These are phyloP conservation scores for Bombycilla garrulus DNA, from an alignment of 2,113 vertebrate genomes.

Conservation along the genomic window DNA sequence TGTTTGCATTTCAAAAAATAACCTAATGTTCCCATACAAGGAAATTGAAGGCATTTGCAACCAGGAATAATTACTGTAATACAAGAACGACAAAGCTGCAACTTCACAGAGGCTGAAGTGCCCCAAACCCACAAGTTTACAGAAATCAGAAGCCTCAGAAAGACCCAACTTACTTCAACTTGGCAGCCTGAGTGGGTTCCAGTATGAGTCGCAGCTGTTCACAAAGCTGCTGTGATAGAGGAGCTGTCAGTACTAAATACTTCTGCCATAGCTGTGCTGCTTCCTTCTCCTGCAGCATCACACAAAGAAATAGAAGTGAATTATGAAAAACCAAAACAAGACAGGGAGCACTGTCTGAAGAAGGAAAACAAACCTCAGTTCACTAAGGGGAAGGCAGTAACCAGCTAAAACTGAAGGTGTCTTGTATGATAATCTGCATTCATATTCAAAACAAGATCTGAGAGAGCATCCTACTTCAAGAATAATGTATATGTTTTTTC, in stretches of 20 bases:
- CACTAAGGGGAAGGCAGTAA: background rate
- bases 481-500: background rate
- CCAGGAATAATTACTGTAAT: background rate
- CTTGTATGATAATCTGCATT: background rate
- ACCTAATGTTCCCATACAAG: background rate
- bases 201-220: constrained; percentile 94
- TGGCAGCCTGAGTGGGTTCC: constrained; percentile 93
- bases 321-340: background rate
- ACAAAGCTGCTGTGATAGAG: constrained; percentile 94
- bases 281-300: constrained; percentile 79
- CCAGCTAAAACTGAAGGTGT: background rate
- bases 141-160: background rate
- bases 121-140: background rate
- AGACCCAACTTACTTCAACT: constrained; percentile 82
- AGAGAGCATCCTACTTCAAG: background rate
- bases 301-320: background rate
- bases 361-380: background rate
- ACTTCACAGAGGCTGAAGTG: background rate
- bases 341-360: background rate
- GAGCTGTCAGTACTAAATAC: constrained; percentile 87
- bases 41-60: background rate
- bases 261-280: constrained; percentile 91
- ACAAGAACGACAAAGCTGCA: background rate
- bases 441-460: background rate
- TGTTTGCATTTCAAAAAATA: background rate